Base-by-base conservation (phyloP, 2,888 invertebrate genomes). In the Drosophila niveifrons region DNA sequence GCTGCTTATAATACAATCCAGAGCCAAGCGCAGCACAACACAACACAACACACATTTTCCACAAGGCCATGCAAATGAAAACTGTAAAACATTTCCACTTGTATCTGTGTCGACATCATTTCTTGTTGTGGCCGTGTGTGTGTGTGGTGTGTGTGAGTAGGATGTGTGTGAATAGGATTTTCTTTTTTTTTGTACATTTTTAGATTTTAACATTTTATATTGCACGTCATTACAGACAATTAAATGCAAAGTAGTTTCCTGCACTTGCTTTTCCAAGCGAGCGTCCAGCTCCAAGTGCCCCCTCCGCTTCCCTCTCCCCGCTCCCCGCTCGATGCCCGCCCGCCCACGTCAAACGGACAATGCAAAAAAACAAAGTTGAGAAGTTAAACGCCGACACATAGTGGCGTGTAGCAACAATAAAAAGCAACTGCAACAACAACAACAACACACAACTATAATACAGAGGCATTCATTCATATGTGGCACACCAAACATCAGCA, bases 211-310 rank as follows among this genome's bases (percentile, higher is more conserved):
- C 91, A 91, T 91, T 91, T 91, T 91, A 90, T 91, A 91, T 91
- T 92, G 91, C 91, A 92, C 92, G 91, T 91, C 92, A 92, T 92
- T 92, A 92, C 92, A 91, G 90, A 92, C 92, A 92, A 92, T 92
- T 92, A 92, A 92, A 92, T 92, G 92, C 92, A 92, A 92, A 92
- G 90, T 90, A 92, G 92, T 92, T 92, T 92, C 92, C 92, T 92
- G 92, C 90, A 90, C 88, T 90, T 82, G 82, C 72, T 82, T 77
- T 83, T 64, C 66, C 82, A 81, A 80, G 68, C 83, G 78, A 70
- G 64, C 81, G 77, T 64, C 63, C 78, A 79, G 59, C 75, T 66
- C 48, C 62, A 51, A 50, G 47, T 41, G 23, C 23, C 43, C 44
- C 48, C 39, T 43, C 44, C 44, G 15, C 58, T 28, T 17, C 15